Base-by-base conservation (phyloP, 2,113 vertebrate species). In the Cercopithecus mona region DNA sequence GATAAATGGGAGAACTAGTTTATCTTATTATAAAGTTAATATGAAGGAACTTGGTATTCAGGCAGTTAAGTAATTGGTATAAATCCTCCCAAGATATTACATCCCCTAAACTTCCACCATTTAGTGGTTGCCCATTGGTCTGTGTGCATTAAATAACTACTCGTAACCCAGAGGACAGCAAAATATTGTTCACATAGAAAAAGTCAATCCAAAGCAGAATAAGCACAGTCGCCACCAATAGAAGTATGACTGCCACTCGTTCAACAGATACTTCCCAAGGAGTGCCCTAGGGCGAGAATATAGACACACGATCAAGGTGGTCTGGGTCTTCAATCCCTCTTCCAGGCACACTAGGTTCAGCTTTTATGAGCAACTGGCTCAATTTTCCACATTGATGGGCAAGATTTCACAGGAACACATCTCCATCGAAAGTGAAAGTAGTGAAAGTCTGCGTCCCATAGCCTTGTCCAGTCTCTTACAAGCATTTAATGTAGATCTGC, bases 1-100 rank as follows among this genome's bases (percentile, higher is more conserved):
- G 25, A 80, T 66, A 97, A 83, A 96, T 96, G 73, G 40, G 81
- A 96, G 94, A 92, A 40, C 38, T 17, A 93, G 32, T 61, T 98
- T 90, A 78, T 59, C 50, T 95, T 97, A 92, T 73, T 98, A 94
- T 10, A 97, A 43, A 94, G 96, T 90, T 66, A 96, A 75, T 50
- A 73, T 1, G 5, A 97, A 93, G 70, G 90, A 86, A 75, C 23
- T 95, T 40, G 11, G 16, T 94, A 43, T 92, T 97, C 52, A 35
- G 25, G 30, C 88, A 48, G 91, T 86, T 96, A 91, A 95, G 85
- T 91, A 96, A 95, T 79, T 96, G 75, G n/a, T 72, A 75, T 94
- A 94, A 97, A 68, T 95, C 66, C 86, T 23, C 95, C 93, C 22
- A 83, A 75, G 57, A 48, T 20, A 91, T 27, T 88, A 94, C 18